Base-by-base conservation (phyloP, 2,888 invertebrate species). In the Callosobruchus maculatus region DNA sequence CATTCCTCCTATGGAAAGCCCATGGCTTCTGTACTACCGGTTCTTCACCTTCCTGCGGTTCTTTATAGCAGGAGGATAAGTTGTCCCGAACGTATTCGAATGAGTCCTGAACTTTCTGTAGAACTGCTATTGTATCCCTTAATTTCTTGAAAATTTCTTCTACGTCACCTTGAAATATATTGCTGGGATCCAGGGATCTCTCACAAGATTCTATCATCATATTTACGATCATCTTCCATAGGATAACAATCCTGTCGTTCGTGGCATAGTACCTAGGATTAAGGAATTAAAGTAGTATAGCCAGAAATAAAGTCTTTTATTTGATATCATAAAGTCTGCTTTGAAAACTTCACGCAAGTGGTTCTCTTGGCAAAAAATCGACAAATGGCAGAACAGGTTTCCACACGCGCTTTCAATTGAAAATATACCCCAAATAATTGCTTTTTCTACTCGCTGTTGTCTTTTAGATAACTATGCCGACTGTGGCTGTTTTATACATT, bases 121-220 rank as follows among this genome's bases (percentile, higher is more conserved):
- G 75, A 2, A 85, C 76, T 9, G 79, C 77, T 20, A 87, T 77
- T 21, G 83, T 82, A 30, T 78, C 79, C 0, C 78, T 74, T 4
- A 87, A 78, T 77, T 85, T 86, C 9, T 80, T 77, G 70, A 82
- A 76, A 71, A 85, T 82, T 74, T 87, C 87, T 66, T 87, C 87
- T 0, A 85, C 89, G 78, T 97, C 97, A 0, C 94, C 95, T 88
- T 96, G 95, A 86, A 97, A 97, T 78, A 97, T 90, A 0, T 94
- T 91, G 20, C 89, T 86, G 0, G 96, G 94, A 83, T 97, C 96
- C 74, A 96, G 87, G 79, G 92, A 92, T 78, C 90, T 91, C 0
- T 91, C 90, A 21, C 92, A 92, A 88, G 93, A 92, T 76, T 91
- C 90, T 72, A 97, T 95, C 0, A 97, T 85, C 80, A 96, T 88